Base-by-base conservation (phyloP, 2,888 invertebrate genomes). In the Urechis unicinctus region DNA sequence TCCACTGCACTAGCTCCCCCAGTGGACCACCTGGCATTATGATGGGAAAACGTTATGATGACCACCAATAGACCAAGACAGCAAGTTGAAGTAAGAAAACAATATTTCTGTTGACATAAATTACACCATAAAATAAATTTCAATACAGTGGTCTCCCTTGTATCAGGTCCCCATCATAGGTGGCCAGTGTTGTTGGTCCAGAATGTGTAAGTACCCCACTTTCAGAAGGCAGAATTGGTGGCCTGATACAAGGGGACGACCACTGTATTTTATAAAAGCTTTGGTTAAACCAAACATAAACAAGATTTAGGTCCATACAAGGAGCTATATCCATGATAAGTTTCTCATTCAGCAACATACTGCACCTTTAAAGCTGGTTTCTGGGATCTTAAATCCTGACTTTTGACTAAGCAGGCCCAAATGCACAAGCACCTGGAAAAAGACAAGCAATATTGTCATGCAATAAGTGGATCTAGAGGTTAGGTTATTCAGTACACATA, bases 1-100 rank as follows among this genome's bases (percentile, higher is more conserved):
- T 75, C 81, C 81, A 81, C 61, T 81, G 81, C 0, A 81, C 78
- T 22, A 81, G 66, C 61, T 81, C 81, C 1, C 81, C 81, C 25
- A 81, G 66, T 1, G 81, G 81, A 25, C 80, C 81, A 44, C 80
- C 80, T 77, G 51, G 4, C 45, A n/a, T n/a, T n/a, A n/a, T n/a
- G n/a, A n/a, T n/a, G n/a, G n/a, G 26, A 26, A 44, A 24, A 44
- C 3, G 13, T 45, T 17, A 45, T 45, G 17, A 45, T 6, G 22
- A 21, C 13, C 6, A 17, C 45, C 13, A 45, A 17, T 6, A 45
- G 6, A 45, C 6, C 13, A 9, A 45, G 17, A 45, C 9, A 17
- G 22, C 22, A 9, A 21, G 13, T 9, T 21, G 22, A 45, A 17
- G 13, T 45, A n/a, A n/a, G n/a, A n/a, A n/a, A n/a, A n/a, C n/a